phyloP scores from a whole-genome alignment of 2,113 vertebrate genomes.

The Ophthalmolycus amberensis region DNA sequence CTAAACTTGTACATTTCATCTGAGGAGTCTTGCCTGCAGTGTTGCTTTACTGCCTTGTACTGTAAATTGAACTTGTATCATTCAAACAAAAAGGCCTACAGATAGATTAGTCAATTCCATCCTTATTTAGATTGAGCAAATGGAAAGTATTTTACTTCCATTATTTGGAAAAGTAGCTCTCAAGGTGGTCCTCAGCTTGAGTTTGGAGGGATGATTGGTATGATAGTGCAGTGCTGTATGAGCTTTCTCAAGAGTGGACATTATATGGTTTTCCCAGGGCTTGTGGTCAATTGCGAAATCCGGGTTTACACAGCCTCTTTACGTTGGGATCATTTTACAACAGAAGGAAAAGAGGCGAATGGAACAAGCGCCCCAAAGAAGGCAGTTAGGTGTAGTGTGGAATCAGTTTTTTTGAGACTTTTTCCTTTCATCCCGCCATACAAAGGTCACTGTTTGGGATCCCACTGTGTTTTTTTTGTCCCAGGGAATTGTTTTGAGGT shows the following conservation, averaged over 20 bases:
- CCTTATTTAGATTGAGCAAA: slow-evolving; percentile 70
- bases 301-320: slow-evolving; percentile 56
- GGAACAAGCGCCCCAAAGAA: slow-evolving; percentile 39
- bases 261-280: slow-evolving; percentile 57
- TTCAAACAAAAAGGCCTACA: slow-evolving; percentile 57
- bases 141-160: slow-evolving; percentile 68
- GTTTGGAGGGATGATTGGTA: slow-evolving; percentile 52
- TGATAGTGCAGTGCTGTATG: slow-evolving; percentile 48
- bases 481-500: slow-evolving; percentile 61
- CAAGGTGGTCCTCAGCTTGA: slow-evolving; percentile 73
- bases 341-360: slow-evolving; percentile 49
- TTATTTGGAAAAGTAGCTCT: slow-evolving; percentile 70
- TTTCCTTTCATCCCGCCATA: slow-evolving; percentile 48
- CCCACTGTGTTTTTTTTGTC: slow-evolving; percentile 70
- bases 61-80: slow-evolving; percentile 58
- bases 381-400: slow-evolving; percentile 52
- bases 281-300: slow-evolving; percentile 69
- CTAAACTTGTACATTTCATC: slow-evolving; percentile 51
- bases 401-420: slow-evolving; percentile 30
- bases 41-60: slow-evolving; percentile 47
- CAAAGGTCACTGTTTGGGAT: slow-evolving; percentile 70
- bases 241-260: slow-evolving; percentile 55
- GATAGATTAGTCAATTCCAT: slow-evolving; percentile 64
- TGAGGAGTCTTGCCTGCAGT: slow-evolving; percentile 34
- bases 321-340: slow-evolving; percentile 66